Base-by-base conservation (phyloP, 2,113 vertebrate species). In the Anthoscopus minutus region DNA sequence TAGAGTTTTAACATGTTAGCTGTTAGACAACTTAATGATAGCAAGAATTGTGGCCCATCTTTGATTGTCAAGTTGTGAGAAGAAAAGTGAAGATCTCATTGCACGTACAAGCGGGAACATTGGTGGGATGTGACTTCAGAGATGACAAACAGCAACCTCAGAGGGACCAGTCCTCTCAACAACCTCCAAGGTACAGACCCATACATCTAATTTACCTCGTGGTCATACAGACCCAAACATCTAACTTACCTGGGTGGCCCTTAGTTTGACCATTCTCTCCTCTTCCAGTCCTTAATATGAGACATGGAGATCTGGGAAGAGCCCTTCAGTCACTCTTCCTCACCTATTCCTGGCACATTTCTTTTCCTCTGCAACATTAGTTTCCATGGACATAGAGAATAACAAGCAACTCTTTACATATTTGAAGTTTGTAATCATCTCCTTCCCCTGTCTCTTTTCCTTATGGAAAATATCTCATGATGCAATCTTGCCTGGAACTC, bases 11-110 rank as follows among this genome's bases (percentile, higher is more conserved):
- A 70, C 30, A 66, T 47, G 60, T 38, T 73, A 90, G 28, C 67
- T 86, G 54, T 88, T 35, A 90, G 82, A 93, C 90, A 96, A 47
- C 60, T 86, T 92, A 92, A 95, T 83, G 76, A 69, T 33, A 66
- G 33, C 38, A 86, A 8, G 70, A 73, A 83, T 11, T 62, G 58
- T 62, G 58, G 38, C 37, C 35, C 51, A 77, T 66, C 20, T 92
- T 92, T 88, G 85, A 89, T 11, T 82, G 48, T 47, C 50, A 80
- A 82, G 13, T 62, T 73, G 72, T 58, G 67, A 77, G 58, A 58
- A n/a, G n/a, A n/a, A n/a, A 2, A n/a, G 31, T 9, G 67, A 88
- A 81, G 47, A 21, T 40, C 35, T 73, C 35, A 13, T 20, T 37
- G 38, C 76, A 74, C 1, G 3, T 80, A 67, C 35, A 73, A 30